phyloP scores from a whole-genome alignment of 2,888 invertebrate species.

The Perizoma affinitatum region DNA sequence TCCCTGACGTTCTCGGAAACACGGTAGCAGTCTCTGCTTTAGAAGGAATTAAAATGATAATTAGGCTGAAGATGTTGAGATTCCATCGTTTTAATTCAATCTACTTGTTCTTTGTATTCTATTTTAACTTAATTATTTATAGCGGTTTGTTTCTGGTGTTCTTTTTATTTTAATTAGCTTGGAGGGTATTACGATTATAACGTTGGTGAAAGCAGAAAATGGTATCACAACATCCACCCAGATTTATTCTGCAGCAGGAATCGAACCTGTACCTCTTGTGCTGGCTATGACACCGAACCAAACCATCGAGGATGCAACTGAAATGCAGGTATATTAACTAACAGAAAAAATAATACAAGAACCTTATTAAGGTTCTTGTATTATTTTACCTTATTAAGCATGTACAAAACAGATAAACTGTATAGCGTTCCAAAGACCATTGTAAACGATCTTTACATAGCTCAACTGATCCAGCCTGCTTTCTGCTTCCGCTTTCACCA shows the following conservation, averaged over 20 bases:
- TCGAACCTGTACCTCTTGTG: too few relatives aligned
- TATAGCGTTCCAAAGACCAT: too few relatives aligned
- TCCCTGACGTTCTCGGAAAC: slow-evolving; percentile 53
- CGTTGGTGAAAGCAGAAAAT: slow-evolving; percentile 24
- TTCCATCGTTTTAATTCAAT: slow-evolving; percentile 52
- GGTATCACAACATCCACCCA: too few relatives aligned
- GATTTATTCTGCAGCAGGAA: too few relatives aligned
- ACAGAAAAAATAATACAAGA: too few relatives aligned
- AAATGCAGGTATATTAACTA: too few relatives aligned
- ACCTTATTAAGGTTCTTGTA: too few relatives aligned
- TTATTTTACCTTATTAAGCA: too few relatives aligned
- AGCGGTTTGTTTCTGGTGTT: slow-evolving; percentile 39
- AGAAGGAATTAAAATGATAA: slow-evolving; percentile 69
- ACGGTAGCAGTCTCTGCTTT: slow-evolving; percentile 63
- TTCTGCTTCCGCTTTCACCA: too few relatives aligned
- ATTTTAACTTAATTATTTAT: slow-evolving; percentile 47
- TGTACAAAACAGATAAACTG: too few relatives aligned
- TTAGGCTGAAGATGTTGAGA: slow-evolving; percentile 55
- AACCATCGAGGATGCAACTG: background rate
- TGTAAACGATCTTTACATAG: too few relatives aligned
- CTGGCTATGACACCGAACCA: background rate
- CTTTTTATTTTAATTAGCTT: slow-evolving; percentile 36
- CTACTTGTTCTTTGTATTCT: slow-evolving; percentile 44
- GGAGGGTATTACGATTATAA: slow-evolving; percentile 32
- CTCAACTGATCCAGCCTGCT: too few relatives aligned